Conservation (phyloP, 35 echinoderm and acorn worm genomes). For the Heliocidaris tuberculata region DNA sequence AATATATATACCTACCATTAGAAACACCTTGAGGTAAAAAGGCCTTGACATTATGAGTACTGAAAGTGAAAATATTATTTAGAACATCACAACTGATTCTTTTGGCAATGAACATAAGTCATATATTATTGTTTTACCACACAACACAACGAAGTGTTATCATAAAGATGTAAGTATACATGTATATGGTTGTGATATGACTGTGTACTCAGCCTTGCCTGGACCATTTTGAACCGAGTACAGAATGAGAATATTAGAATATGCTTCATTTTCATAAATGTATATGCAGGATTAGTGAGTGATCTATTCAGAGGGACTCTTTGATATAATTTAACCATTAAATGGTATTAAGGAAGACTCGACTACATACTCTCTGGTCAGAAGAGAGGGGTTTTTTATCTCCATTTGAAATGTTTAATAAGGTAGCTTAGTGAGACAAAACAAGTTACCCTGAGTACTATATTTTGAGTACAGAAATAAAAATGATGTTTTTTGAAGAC, state of each 20-base stretch:
- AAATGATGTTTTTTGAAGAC: no score
- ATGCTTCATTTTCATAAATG: background rate
- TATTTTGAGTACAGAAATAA: no score
- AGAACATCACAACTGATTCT: background rate
- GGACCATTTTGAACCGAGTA: background rate
- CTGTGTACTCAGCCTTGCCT: background rate
- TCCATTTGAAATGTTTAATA: background rate
- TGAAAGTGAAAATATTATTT: background rate
- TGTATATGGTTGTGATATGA: background rate
- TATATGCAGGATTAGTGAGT: background rate
- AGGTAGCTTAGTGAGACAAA: no score
- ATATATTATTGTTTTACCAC: background rate
- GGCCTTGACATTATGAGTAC: background rate
- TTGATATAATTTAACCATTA: background rate
- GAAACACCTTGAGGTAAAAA: background rate
- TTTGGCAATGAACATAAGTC: background rate
- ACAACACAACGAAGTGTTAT: background rate
- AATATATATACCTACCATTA: no score
- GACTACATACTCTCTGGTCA: background rate
- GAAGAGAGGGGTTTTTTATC: background rate
- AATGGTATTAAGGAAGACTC: background rate
- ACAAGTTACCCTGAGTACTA: no score
- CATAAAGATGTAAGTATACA: background rate
- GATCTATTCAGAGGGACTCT: background rate
- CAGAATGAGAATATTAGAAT: background rate